Base-by-base conservation (phyloP, 2,113 vertebrate genomes). In the Mus pahari region DNA sequence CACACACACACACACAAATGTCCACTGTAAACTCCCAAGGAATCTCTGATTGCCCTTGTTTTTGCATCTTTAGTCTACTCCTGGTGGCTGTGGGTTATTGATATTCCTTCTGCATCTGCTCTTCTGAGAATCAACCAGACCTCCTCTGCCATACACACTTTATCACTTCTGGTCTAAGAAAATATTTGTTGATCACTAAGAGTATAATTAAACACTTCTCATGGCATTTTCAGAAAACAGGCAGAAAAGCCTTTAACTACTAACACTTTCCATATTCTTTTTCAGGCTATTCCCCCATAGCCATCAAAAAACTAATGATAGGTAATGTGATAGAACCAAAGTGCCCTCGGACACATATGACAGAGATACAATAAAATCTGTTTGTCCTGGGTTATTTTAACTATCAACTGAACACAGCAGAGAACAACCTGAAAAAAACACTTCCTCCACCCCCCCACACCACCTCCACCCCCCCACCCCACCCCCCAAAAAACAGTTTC, bases 121-220 rank as follows among this genome's bases (percentile, higher is more conserved):
- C 36, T 9, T 93, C 33, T 13, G 62, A 39, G 81, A 81, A 79
- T 39, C 62, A 55, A 12, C 36, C 9, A 42, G 31, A 42, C 28
- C 84, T 77, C 60, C 24, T 28, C 26, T 64, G 22, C 58, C 78
- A 64, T 42, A 14, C 5, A 14, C 6, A 11, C n/a, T 94, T 88
- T 48, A 33, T 24, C 91, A 9, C 19, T 78, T 91, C 26, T 50
- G 13, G 50, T 95, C 74, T 88, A 79, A 81, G 74, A 64, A 20
- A 92, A 74, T 36, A 84, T 92, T 79, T 90, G n/a, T 90, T 73
- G 82, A 39, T 64, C 26, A 81, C 31, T 31, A 78, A 48, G 28
- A 53, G 28, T n/a, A 60, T 86, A 62, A 90, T 48, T 84, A 31
- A 91, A 86, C 45, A 48, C 14, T 81, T 14, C 7, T 60, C 89